These are phyloP conservation scores for Naso thynnoides DNA, from an alignment of 2,797 vertebrate species.

Conservation along the genomic window DNA sequence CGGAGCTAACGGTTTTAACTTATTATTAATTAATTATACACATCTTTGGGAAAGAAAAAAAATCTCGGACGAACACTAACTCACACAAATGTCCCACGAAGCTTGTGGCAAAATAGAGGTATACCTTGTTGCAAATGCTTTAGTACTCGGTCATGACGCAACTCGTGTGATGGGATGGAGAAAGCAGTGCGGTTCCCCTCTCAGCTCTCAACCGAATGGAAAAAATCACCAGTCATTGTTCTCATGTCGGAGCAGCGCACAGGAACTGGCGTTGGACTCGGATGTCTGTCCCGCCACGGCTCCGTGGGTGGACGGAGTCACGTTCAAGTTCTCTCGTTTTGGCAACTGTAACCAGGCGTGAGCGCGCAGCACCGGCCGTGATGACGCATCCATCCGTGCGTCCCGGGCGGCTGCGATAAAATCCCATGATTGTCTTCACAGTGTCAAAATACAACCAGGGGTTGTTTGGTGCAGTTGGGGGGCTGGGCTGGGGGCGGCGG, in stretches of 20 bases:
- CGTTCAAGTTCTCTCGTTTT: constrained; percentile 75
- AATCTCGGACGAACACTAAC: constrained; percentile 89
- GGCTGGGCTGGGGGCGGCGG: constrained; percentile 34
- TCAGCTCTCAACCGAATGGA: constrained; percentile 72
- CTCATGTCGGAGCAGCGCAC: constrained; percentile 83
- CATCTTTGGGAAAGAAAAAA: constrained; percentile 93
- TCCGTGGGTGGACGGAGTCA: constrained; percentile 72
- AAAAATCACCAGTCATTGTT: constrained; percentile 81
- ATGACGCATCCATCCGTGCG: constrained; percentile 65
- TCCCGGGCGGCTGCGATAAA: constrained; percentile 71
- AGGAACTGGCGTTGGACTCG: constrained; percentile 79
- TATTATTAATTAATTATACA: constrained; percentile 91
- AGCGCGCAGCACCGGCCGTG: constrained; percentile 84
- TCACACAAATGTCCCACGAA: constrained; percentile 92
- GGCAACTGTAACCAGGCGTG: constrained; percentile 88
- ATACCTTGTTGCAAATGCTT: constrained; percentile 99
- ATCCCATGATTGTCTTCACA: constrained; percentile 99
- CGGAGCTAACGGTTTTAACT: constrained; percentile 87
- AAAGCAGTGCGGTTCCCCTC: constrained; percentile 84
- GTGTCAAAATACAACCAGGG: constrained; percentile 94
- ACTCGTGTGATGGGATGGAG: constrained; percentile 81
- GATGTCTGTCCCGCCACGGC: constrained; percentile 79
- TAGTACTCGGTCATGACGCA: constrained; percentile 88
- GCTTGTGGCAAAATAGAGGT: constrained; percentile 97
- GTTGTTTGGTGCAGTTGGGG: constrained; percentile 84